phyloP scores from a whole-genome alignment of 2,113 vertebrate species.

The Capreolus pygargus region DNA sequence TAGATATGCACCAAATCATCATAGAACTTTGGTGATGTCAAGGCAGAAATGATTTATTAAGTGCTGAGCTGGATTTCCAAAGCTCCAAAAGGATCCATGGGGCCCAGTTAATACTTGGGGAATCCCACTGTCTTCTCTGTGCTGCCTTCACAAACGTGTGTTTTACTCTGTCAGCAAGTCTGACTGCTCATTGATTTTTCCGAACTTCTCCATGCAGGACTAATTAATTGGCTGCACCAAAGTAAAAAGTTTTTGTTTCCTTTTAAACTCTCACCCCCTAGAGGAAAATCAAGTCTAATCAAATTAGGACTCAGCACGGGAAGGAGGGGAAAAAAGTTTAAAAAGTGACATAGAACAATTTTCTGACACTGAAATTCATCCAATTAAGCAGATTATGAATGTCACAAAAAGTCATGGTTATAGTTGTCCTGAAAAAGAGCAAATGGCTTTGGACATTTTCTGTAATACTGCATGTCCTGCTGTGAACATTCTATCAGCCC shows the following conservation, averaged over 20 bases:
- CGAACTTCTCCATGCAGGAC: not conserved
- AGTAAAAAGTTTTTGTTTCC: not conserved
- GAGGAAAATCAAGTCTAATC: not conserved
- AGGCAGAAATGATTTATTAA: not conserved
- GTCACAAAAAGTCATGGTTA: not conserved
- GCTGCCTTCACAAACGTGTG: not conserved
- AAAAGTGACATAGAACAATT: not conserved
- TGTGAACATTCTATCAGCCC: not conserved
- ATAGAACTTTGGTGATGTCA: not conserved
- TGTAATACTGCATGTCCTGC: not conserved
- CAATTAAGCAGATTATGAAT: not conserved
- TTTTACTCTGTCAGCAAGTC: not conserved
- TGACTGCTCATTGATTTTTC: not conserved
- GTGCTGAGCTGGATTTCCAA: not conserved
- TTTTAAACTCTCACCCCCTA: not conserved
- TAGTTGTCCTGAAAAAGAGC: not conserved
- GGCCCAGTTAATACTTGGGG: not conserved
- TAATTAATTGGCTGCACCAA: not conserved
- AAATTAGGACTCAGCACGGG: not conserved
- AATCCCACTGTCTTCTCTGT: not conserved
- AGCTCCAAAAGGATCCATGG: not conserved
- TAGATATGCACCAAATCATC: not conserved
- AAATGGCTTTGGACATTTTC: not conserved
- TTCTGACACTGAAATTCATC: not conserved
- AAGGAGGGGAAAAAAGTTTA: not conserved